Base-by-base conservation (phyloP, 1,140 invertebrate genomes). In the Papilio glaucus region DNA sequence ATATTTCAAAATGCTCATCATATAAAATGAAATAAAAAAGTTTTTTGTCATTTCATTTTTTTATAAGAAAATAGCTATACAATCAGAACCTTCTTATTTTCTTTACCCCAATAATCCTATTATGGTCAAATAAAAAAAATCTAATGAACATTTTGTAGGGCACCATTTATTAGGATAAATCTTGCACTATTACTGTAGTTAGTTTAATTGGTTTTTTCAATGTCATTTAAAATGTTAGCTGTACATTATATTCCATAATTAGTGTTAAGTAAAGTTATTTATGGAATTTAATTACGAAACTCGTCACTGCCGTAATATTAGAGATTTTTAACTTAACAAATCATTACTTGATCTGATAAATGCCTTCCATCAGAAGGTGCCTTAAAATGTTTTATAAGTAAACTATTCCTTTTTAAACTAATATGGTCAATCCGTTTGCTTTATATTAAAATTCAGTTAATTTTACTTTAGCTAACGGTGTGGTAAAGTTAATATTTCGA, bases 211-310 rank as follows among this genome's bases (percentile, higher is more conserved):
- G 18, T 8, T 21, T 49, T 49, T 49, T 49, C 8, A 49, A 21
- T 49, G 45, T 49, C 18, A 49, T 49, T 49, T 21, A 21, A 9
- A 49, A n/a, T n/a, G n/a, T n/a, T 49, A 49, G 21, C 21, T 49
- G 45, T 39, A 39, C 12, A 39, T 39, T 49, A 49, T 49, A 49
- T 45, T 45, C n/a, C 15, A 45, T 45, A 45, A 45, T 45, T 45
- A 45, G 18, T 2, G 10, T n/a, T 49, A 49, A 49, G 18, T 49
- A 49, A 49, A 49, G 13, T 15, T 12, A 42, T 42, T 49, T 49
- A 49, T 21, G 8, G 18, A n/a, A n/a, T n/a, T n/a, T n/a, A 18
- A 3, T 21, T 49, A 39, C 8, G 7, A 39, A 39, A 49, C 45
- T 21, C 18, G 18, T 49, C 45, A 49, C 45, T 49, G 45, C 45